A percentile compares a stretch with the other conserved stretches of the same genome.
phyloP scores from a whole-genome alignment of 2,113 vertebrate species.

The Hoplias malabaricus region DNA sequence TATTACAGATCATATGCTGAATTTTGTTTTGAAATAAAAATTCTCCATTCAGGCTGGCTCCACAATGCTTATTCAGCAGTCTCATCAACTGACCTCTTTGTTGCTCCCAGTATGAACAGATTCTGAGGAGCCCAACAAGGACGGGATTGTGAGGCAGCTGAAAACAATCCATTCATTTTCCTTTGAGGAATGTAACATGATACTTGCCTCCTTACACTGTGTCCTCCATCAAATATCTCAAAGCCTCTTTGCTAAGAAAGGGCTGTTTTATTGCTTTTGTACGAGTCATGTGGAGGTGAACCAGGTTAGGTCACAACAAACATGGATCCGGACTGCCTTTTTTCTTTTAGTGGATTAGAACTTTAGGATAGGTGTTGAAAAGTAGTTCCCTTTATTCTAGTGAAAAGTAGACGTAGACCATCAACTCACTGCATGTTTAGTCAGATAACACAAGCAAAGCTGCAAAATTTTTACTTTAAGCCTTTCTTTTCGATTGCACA shows the following conservation, averaged over 20 bases:
- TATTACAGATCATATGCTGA: neutral
- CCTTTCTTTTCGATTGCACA: neutral
- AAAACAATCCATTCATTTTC: slow-evolving; percentile 38
- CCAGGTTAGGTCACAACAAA: neutral
- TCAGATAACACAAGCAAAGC: neutral
- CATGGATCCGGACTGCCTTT: neutral
- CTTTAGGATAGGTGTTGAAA: neutral
- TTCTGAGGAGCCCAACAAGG: slow-evolving; percentile 18
- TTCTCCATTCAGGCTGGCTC: neutral
- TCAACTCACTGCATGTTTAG: neutral
- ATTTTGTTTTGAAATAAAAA: neutral
- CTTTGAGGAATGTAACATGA: slow-evolving; percentile 30
- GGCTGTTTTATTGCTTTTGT: neutral
- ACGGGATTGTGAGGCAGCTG: slow-evolving; percentile 24
- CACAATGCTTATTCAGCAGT: neutral
- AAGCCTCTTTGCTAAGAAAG: slow-evolving; percentile 4
- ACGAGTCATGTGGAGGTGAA: neutral
- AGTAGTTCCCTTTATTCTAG: neutral
- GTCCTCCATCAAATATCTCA: slow-evolving; percentile 12
- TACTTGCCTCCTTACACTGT: slow-evolving; percentile 18
- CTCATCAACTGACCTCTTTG: neutral
- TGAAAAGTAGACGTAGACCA: neutral
- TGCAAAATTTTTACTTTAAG: neutral
- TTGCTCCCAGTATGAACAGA: slow-evolving; percentile 10
- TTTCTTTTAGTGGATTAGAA: neutral